Conservation (phyloP, 2,113 vertebrate species). For the Daphoenositta chrysoptera region DNA sequence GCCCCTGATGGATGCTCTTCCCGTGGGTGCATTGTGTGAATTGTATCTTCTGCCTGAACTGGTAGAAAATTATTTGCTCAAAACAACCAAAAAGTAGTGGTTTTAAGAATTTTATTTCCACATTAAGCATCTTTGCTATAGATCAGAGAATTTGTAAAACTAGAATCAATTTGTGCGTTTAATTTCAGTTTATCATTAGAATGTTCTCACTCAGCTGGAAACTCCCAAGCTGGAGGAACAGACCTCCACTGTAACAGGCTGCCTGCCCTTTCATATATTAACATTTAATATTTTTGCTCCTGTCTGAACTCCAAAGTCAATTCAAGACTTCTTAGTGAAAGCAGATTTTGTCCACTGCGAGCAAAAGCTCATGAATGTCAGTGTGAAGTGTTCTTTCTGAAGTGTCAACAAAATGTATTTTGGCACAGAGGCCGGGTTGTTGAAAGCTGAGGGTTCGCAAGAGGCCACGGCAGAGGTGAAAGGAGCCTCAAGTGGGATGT, state of each 20-base stretch:
- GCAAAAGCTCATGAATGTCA: neutral
- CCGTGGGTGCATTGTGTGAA: rapidly evolving
- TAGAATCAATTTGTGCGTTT: neutral
- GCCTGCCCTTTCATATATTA: constrained; percentile 20
- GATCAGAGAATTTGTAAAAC: neutral
- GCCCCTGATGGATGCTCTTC: neutral
- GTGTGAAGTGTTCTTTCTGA: constrained; percentile 16
- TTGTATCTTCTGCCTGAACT: neutral
- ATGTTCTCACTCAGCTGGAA: neutral
- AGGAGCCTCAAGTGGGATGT: neutral
- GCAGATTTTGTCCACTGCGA: neutral
- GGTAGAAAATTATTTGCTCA: neutral
- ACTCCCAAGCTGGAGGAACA: neutral
- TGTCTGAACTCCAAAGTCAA: constrained; percentile 1
- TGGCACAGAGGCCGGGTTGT: neutral
- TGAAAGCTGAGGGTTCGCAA: neutral
- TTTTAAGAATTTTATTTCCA: neutral
- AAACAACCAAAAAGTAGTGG: neutral
- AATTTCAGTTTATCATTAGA: neutral
- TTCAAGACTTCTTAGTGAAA: constrained; percentile 5
- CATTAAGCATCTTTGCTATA: neutral
- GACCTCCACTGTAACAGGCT: neutral
- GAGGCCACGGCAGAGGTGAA: neutral
- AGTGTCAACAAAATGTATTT: constrained; percentile 10
- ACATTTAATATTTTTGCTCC: constrained; percentile 29